Base-by-base conservation (phyloP, 2,797 vertebrate species). In the Anisognathus igniventris region DNA sequence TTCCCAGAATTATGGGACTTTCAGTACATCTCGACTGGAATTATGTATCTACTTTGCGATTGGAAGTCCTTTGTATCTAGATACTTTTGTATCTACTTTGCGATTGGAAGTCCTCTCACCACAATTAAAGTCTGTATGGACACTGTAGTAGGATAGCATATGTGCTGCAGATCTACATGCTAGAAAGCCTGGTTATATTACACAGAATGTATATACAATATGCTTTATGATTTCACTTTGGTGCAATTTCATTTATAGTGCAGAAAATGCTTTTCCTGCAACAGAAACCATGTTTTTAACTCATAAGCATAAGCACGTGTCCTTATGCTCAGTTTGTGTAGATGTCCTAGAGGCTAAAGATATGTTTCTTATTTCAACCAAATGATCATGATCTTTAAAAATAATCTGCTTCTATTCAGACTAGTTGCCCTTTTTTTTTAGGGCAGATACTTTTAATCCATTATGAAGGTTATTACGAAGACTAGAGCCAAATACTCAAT, bases 381-480 rank as follows among this genome's bases (percentile, higher is more conserved):
- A 82, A 84, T 71, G 30, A 3, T 44, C 31, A 31, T 28, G 61
- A 42, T 61, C 64, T 83, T 96, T 67, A 50, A 67, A 94, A 95
- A 68, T 64, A 24, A 70, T 73, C 76, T 85, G 28, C 33, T 66
- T 79, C 2, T 58, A 37, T 68, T 86, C n/a, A 50, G 40, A 14
- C 7, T 37, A 9, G 21, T 51, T 79, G 27, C 7, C 14, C 9
- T 12, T 79, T 77, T 44, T 39, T 87, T 92, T 94, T 80, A 90
- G 14, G 18, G 47, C 9, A 83, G 23, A 61, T 39, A 45, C 24
- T 93, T 70, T 42, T 91, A 94, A 95, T 88, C 39, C n/a, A 57
- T 90, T 91, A 27, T 65, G 30, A 33, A 51, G n/a, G 4, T 66
- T 78, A 21, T 93, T 82, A 93, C 65, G 64, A 79, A 50, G 12